Conservation (phyloP, 2,888 invertebrate species). For the Cactoblastis cactorum region DNA sequence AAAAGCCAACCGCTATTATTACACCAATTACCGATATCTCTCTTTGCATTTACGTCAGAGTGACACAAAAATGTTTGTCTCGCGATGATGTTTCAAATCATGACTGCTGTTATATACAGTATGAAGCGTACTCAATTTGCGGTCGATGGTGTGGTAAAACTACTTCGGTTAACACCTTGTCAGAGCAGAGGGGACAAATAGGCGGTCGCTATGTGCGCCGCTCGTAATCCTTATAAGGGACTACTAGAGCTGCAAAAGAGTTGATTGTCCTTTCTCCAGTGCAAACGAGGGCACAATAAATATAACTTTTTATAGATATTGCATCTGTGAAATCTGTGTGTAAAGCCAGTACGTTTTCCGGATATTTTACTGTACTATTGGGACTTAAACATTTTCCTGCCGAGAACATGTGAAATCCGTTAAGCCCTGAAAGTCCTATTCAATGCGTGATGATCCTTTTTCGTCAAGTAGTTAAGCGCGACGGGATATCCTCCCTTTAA, state of each 20-base stretch:
- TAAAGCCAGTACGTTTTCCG: conserved; percentile 9
- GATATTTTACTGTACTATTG: conserved; percentile 27
- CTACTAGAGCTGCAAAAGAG: conserved; percentile 41
- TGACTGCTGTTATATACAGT: conserved; percentile 38
- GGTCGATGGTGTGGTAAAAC: conserved; percentile 33
- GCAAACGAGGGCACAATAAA: conserved; percentile 11
- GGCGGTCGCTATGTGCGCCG: conserved; percentile 51
- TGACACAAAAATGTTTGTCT: conserved; percentile 36
- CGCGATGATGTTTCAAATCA: conserved; percentile 31
- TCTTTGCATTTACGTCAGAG: conserved; percentile 39
- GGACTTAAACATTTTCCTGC: conserved; percentile 32
- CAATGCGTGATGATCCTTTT: conserved; percentile 49
- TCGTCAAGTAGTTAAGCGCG: conserved; percentile 42
- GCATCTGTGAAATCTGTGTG: conserved; percentile 4
- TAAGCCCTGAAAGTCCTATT: conserved; percentile 60
- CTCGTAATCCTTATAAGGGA: conserved; percentile 56
- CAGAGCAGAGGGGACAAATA: conserved; percentile 59
- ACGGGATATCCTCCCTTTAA: conserved; percentile 45
- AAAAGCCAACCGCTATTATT: conserved; percentile 59
- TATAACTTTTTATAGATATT: conserved; percentile 13
- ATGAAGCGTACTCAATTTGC: conserved; percentile 45
- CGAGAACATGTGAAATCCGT: conserved; percentile 55
- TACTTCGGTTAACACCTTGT: conserved; percentile 61
- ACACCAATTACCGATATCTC: conserved; percentile 55
- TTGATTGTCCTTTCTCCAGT: conserved; percentile 29